These are phyloP conservation scores for Cosmorhoe ocellata DNA, from an alignment of 2,888 invertebrate species.

Conservation along the genomic window DNA sequence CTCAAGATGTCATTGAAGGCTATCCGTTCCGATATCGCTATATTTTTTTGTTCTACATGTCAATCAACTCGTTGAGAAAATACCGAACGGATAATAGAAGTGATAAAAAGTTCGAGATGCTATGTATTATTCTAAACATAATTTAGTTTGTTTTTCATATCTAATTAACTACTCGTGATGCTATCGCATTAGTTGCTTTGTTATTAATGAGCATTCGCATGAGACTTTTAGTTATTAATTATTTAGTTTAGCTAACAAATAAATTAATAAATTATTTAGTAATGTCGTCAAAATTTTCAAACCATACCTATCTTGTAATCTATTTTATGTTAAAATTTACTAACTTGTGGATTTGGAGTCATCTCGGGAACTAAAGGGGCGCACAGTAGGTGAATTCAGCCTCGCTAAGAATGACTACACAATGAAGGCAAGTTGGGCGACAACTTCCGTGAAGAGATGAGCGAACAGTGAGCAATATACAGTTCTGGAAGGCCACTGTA, in stretches of 20 bases:
- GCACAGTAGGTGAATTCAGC: slow-evolving; percentile 8
- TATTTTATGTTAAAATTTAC: slow-evolving; percentile 29
- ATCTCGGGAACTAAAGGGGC: slow-evolving; percentile 29
- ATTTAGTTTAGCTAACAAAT: too few relatives aligned
- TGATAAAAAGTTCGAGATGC: slow-evolving; percentile 55
- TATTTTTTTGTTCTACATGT: slow-evolving; percentile 59
- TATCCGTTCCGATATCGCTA: slow-evolving; percentile 51
- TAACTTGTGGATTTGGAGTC: slow-evolving; percentile 46
- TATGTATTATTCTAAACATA: slow-evolving; percentile 49
- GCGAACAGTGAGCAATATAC: slow-evolving; percentile 45
- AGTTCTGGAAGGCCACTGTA: slow-evolving; percentile 68
- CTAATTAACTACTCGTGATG: slow-evolving; percentile 23
- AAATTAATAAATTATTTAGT: too few relatives aligned
- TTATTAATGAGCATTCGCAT: slow-evolving; percentile 47
- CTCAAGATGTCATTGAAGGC: slow-evolving; percentile 37
- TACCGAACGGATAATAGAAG: slow-evolving; percentile 59
- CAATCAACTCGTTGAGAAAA: slow-evolving; percentile 60
- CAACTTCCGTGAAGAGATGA: slow-evolving; percentile 52
- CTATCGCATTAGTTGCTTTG: slow-evolving; percentile 44
- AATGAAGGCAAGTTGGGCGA: slow-evolving; percentile 28
- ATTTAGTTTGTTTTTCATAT: slow-evolving; percentile 40
- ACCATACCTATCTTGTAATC: too few relatives aligned
- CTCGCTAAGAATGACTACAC: slow-evolving; percentile 13
- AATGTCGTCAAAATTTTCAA: too few relatives aligned
- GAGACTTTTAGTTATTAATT: too few relatives aligned